Evolutionary conservation across 1,140 invertebrate species (phyloP), one percentile per base, ranked within the genome.

Genomic region (Asbolus verrucosus): DNA sequence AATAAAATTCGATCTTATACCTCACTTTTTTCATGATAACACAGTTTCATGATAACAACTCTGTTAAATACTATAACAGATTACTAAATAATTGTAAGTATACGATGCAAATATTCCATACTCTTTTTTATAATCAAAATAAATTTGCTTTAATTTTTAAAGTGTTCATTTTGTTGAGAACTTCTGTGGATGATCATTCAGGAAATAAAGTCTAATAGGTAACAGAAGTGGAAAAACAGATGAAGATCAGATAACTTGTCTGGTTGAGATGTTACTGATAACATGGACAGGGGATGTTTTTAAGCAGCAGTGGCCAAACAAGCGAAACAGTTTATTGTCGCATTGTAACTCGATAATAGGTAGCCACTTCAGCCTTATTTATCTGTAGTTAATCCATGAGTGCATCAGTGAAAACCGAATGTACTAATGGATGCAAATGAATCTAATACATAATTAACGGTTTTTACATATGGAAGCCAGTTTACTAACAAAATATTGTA

Each of bases 291-390:
- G 50, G 43, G 41, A 67, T 67, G 65, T 67, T 67, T 67, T 67
- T 54, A 67, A 67, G 54, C 43, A 54, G 27, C 43, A 67, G 27
- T 67, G 65, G 30, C 27, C 65, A 67, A 54, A 46, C 19, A 67
- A 67, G 18, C 41, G 43, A 54, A 67, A 31, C 38, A 54, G 14
- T 43, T 67, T 43, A 67, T 67, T 67, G 50, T 67, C 16, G 30
- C 33, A 67, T 67, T 67, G 43, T 41, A 67, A 67, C 30, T 54
- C 65, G 36, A 54, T 67, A 54, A 67, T 38, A 46, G 30, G 65
- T 36, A 67, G 43, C 63, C 65, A 67, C 43, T 54, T 67, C n/a
- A 67, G 18, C 14, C 13, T 54, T 54, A 24, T 54, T 54, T 27
- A 27, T 24, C 11, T n/a, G 2, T n/a, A 6, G 19, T 27, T 54